Evolutionary conservation across 2,113 vertebrate species (phyloP).

Genomic region (Siniperca knerii): DNA sequence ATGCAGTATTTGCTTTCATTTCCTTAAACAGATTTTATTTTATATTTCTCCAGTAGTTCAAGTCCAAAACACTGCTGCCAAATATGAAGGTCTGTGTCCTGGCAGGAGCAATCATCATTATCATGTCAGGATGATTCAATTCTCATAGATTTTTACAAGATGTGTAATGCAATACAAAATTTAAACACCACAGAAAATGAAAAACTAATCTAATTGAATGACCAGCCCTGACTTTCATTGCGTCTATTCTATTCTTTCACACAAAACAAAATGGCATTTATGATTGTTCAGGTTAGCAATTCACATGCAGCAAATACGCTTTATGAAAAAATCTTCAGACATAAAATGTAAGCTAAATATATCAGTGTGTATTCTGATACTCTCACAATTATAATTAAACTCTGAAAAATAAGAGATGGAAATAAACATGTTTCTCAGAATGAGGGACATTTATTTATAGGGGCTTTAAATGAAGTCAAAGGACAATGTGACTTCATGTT

Average conservation of each 20-base stretch:
- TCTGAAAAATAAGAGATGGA: not conserved
- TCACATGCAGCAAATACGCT: not conserved
- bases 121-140: constrained; percentile 15
- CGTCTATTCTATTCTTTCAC: not conserved
- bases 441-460: no score
- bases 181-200: not conserved
- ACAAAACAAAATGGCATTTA: not conserved
- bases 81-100: constrained; percentile 1
- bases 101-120: not conserved
- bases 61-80: not conserved
- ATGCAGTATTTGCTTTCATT: not conserved
- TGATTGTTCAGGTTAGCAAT: not conserved
- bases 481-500: not conserved
- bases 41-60: not conserved
- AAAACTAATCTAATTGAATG: not conserved
- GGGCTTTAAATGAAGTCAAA: not conserved
- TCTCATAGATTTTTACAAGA: constrained; percentile 19
- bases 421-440: not conserved
- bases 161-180: not conserved
- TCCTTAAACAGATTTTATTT: not conserved
- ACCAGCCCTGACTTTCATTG: not conserved
- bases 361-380: not conserved
- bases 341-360: not conserved
- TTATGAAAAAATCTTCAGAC: not conserved
- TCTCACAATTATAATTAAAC: not conserved